Evolutionary conservation across 2,797 vertebrate genomes (phyloP), one percentile per base, ranked within the genome.

Genomic region (Cynodonichthys magdalenae): DNA sequence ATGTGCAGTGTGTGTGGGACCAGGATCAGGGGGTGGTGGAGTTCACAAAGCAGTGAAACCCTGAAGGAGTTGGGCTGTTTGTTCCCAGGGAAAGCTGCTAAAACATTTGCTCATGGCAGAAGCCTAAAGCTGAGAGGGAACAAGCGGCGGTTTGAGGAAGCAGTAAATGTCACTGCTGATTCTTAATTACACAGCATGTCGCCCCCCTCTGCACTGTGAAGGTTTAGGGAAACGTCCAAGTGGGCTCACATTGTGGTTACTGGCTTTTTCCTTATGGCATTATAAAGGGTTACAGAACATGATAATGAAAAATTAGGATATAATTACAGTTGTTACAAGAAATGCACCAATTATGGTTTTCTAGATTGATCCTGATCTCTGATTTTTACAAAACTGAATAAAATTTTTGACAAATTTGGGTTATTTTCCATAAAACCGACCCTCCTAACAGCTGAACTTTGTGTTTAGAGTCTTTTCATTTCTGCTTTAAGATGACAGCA

Each of bases 141-240:
- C 73, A 71, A 81, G 69, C 46, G 42, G 42, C 47, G 0, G 65
- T 19, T 66, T 77, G 78, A 88, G 90, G 87, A 90, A 89, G 81
- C 72, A 64, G 73, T 92, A 91, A 91, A 92, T 90, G 87, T 90
- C 84, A 84, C 41, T 62, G 75, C 54, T 72, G 81, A 83, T 86
- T 83, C 80, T 77, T 85, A 82, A 87, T 87, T 64, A 85, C 64
- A 47, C 64, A 53, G 20, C 39, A 57, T 20, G 17, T 74, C 66
- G 19, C 73, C 63, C 73, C 73, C 60, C 77, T 73, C 63, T 46
- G 19, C 6, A 1, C 77, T 24, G 14, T 17, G 63, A 2, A 58
- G 71, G 53, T 74, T 72, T 47, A 59, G 53, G 64, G 70, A 51
- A 55, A 59, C 29, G 7, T 28, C 74, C 67, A 64, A 62, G 60